A percentile compares a stretch with the other conserved stretches of the same genome.
These are phyloP conservation scores for Chauna torquata DNA, from an alignment of 2,113 vertebrate species.

Conservation along the genomic window DNA sequence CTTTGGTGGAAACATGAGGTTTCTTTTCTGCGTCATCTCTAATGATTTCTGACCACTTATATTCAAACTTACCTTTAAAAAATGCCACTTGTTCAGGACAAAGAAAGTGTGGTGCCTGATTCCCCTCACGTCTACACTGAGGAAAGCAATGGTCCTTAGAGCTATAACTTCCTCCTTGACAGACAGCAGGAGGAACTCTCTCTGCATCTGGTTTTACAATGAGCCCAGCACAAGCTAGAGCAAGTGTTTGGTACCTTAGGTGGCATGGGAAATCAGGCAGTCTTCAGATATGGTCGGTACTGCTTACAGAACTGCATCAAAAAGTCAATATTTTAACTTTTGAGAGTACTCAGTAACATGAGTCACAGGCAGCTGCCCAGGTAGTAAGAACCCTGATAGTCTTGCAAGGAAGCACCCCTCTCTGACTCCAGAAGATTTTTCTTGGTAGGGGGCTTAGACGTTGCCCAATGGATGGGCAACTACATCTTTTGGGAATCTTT, in stretches of 20 bases:
- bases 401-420: background rate
- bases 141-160: background rate
- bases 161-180: background rate
- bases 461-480: background rate
- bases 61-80: background rate
- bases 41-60: background rate
- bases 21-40: background rate
- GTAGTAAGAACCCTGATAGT: accelerated
- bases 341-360: background rate
- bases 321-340: background rate
- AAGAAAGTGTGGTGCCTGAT: background rate
- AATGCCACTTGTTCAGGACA: background rate
- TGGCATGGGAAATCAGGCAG: background rate
- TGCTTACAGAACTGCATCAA: background rate
- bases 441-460: background rate
- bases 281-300: accelerated
- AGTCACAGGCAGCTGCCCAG: background rate
- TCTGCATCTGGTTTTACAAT: background rate
- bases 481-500: background rate
- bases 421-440: background rate
- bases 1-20: background rate
- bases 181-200: background rate
- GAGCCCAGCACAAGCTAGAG: background rate
- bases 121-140: background rate
- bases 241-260: background rate